A percentile compares a stretch with the other conserved stretches of the same genome.
phyloP scores from a whole-genome alignment of 2,113 vertebrate genomes.

The Stomatorhinus ivindoensis region DNA sequence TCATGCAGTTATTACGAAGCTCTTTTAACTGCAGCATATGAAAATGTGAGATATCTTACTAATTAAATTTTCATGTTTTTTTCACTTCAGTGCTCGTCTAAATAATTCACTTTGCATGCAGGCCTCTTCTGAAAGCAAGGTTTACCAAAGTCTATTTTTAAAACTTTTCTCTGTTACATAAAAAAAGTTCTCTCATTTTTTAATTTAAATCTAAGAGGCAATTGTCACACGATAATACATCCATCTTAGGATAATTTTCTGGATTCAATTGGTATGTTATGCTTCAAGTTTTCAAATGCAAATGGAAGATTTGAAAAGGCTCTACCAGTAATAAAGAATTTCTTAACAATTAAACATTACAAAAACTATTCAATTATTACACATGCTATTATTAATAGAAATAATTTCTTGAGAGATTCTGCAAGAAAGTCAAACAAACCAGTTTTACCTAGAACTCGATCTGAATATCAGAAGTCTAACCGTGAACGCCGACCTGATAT shows the following conservation, averaged over 20 bases:
- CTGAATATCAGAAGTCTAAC: no score
- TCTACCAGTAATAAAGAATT: background rate
- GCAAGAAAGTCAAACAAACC: no score
- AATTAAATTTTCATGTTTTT: slow-evolving; percentile 19
- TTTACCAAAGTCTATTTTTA: background rate
- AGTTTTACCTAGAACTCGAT: no score
- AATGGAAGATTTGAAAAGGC: background rate
- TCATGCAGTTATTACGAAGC: slow-evolving; percentile 35
- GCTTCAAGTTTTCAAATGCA: background rate
- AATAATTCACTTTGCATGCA: background rate
- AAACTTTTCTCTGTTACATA: background rate
- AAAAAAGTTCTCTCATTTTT: background rate
- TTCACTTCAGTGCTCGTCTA: slow-evolving; percentile 16
- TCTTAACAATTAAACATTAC: background rate
- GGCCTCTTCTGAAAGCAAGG: background rate
- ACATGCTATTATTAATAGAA: background rate
- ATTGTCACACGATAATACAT: background rate
- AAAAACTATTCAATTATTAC: background rate
- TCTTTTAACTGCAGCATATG: slow-evolving; percentile 27
- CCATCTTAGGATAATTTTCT: background rate
- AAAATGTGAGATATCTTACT: slow-evolving; percentile 22
- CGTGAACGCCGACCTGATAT: no score
- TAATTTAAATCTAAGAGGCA: background rate
- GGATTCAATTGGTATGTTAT: background rate
- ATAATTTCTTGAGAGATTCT: background rate